Conservation (phyloP, 1,140 invertebrate species). For the Hypothenemus hampei region DNA sequence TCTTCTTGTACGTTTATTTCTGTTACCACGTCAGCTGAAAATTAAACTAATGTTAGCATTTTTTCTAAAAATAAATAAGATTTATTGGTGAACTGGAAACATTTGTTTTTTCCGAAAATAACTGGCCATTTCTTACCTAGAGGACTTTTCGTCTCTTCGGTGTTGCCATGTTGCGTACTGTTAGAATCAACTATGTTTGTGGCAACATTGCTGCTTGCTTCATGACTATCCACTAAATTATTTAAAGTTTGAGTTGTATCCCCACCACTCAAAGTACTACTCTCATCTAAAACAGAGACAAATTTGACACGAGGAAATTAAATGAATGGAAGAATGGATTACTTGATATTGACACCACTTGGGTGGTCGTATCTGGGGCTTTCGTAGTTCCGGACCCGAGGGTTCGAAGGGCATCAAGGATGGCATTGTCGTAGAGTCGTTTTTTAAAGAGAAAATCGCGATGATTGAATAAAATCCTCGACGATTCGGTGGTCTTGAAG, state of each 20-base stretch:
- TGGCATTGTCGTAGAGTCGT: too few relatives aligned
- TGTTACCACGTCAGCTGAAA: constrained; percentile 5
- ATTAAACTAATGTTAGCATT: neutral
- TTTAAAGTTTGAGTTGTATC: too few relatives aligned
- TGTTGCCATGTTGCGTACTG: neutral
- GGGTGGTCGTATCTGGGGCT: neutral
- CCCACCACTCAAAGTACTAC: too few relatives aligned
- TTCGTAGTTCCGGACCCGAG: neutral
- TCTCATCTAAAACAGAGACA: neutral
- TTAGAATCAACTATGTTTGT: too few relatives aligned
- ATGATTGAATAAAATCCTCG: neutral
- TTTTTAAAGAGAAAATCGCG: neutral
- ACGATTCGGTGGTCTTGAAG: neutral
- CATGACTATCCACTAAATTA: too few relatives aligned
- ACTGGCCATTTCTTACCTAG: neutral
- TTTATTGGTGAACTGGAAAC: neutral
- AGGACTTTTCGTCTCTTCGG: neutral
- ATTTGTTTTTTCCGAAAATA: neutral
- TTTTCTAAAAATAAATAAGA: neutral
- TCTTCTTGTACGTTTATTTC: constrained; percentile 23
- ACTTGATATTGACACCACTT: neutral
- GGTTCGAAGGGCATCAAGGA: too few relatives aligned
- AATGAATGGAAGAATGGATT: neutral
- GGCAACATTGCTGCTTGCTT: too few relatives aligned
- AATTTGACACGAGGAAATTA: neutral